phyloP scores from a whole-genome alignment of 53 echinoderm and acorn worm species.

The Mesocentrotus franciscanus region DNA sequence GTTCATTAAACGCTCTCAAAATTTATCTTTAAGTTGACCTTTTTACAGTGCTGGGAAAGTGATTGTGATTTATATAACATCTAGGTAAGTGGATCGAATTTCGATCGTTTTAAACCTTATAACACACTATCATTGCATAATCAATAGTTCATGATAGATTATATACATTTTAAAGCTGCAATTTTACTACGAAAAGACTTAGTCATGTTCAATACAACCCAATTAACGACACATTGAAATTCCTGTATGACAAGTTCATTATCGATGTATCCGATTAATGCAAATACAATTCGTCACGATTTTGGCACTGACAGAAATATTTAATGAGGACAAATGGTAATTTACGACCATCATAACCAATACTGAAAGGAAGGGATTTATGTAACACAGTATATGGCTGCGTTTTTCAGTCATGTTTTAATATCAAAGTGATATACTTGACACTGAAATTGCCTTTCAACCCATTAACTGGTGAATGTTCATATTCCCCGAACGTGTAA shows the following conservation, averaged over 20 bases:
- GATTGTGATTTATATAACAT: too few relatives aligned
- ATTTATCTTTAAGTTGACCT: too few relatives aligned
- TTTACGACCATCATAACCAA: background rate
- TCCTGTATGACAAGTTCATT: constrained; percentile 6
- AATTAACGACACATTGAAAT: background rate
- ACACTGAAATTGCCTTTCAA: background rate
- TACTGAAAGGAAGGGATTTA: background rate
- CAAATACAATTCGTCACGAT: background rate
- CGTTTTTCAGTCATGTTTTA: background rate
- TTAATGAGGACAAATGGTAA: background rate
- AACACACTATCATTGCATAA: background rate
- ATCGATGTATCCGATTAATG: background rate
- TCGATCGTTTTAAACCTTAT: background rate
- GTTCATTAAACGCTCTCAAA: too few relatives aligned
- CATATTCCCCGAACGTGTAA: too few relatives aligned
- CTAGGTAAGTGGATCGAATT: background rate
- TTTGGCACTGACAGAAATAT: background rate
- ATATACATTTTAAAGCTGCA: too few relatives aligned
- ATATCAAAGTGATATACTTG: background rate
- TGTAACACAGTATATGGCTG: background rate
- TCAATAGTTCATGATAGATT: background rate
- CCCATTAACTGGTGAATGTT: too few relatives aligned
- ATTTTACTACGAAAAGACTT: too few relatives aligned
- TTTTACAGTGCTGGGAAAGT: too few relatives aligned
- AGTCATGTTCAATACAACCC: background rate